Conservation (phyloP, 2,888 invertebrate species). For the Choristoneura rosaceana region DNA sequence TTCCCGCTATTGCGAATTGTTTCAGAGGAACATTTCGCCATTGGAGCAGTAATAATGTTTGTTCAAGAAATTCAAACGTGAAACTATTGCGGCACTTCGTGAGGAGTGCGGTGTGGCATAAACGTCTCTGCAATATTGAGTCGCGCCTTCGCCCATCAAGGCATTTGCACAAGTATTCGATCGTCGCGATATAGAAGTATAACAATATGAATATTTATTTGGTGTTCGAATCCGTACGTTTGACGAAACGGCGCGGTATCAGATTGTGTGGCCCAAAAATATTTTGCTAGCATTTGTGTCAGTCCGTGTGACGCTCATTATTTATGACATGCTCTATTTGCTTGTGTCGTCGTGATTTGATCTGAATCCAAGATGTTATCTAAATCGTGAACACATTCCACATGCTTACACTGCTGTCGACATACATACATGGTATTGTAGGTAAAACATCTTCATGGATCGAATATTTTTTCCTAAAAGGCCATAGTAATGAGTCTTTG, state of each 20-base stretch:
- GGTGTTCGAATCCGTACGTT: constrained; percentile 42
- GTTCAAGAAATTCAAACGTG: constrained; percentile 80
- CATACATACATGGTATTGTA: neutral
- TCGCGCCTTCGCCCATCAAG: constrained; percentile 50
- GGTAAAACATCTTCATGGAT: constrained; percentile 5
- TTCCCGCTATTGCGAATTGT: constrained; percentile 78
- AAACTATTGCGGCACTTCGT: constrained; percentile 70
- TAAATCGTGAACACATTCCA: constrained; percentile 15
- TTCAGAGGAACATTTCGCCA: constrained; percentile 74
- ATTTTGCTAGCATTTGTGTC: constrained; percentile 33
- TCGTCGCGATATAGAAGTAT: constrained; percentile 48
- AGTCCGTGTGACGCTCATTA: constrained; percentile 46
- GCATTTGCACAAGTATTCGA: constrained; percentile 59
- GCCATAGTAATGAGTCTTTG: constrained; percentile 53
- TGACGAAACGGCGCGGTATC: constrained; percentile 45
- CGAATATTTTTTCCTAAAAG: constrained; percentile 28
- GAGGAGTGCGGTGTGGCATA: constrained; percentile 58
- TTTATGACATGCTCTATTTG: constrained; percentile 50
- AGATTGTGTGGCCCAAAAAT: constrained; percentile 36
- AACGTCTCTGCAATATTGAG: constrained; percentile 64
- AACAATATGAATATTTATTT: constrained; percentile 46
- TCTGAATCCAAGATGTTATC: constrained; percentile 28
- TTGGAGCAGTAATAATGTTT: constrained; percentile 80
- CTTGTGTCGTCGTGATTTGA: constrained; percentile 27
- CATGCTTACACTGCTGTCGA: neutral